phyloP scores from a whole-genome alignment of 2,888 invertebrate species.

The Tetheella fluctuosa region DNA sequence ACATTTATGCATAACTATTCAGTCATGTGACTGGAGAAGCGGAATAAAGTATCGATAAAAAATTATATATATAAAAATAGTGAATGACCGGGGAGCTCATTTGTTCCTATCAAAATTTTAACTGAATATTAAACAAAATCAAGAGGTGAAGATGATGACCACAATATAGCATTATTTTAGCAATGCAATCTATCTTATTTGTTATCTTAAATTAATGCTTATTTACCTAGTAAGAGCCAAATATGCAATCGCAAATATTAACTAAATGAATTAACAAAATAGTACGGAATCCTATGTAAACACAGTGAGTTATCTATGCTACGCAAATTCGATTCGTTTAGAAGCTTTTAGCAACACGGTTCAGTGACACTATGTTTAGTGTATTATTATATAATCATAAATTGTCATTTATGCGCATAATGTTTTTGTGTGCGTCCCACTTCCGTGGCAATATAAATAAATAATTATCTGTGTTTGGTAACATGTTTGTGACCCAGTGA shows the following conservation, averaged over 20 bases:
- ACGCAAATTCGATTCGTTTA: constrained; percentile 1
- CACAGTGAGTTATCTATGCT: not conserved
- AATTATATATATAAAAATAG: not conserved
- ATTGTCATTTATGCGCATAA: constrained; percentile 17
- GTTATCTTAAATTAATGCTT: too few species aligned
- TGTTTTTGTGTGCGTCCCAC: constrained; percentile 10
- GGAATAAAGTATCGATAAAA: constrained; percentile 19
- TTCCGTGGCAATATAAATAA: constrained; percentile 1
- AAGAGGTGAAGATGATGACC: too few species aligned
- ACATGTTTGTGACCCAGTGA: constrained; percentile 9
- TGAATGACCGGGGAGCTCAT: not conserved
- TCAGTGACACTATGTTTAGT: constrained; percentile 21
- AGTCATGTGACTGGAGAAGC: constrained; percentile 26
- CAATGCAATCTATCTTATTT: too few species aligned
- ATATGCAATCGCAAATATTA: not conserved
- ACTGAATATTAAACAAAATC: too few species aligned
- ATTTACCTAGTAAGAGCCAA: too few species aligned
- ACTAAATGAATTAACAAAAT: not conserved
- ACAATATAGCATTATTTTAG: too few species aligned
- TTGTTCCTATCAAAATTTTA: too few species aligned
- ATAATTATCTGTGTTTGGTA: constrained; percentile 3
- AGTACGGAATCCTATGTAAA: not conserved
- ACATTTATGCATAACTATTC: constrained; percentile 35
- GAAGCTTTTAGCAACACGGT: constrained; percentile 18
- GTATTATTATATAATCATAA: too few species aligned